phyloP scores from a whole-genome alignment of 2,888 invertebrate genomes.

The Furcula furcula region DNA sequence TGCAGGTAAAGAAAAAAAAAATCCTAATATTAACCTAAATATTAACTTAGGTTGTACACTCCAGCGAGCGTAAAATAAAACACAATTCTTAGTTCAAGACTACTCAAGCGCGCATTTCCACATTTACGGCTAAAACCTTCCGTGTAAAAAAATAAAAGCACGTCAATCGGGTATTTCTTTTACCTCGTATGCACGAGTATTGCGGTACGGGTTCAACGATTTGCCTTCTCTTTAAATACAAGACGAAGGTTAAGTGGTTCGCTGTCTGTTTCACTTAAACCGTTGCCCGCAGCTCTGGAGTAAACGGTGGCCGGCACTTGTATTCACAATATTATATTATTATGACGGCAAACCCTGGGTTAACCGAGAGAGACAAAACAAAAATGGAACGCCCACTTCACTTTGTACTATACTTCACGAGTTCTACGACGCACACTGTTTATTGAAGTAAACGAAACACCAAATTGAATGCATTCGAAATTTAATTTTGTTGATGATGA shows the following conservation, averaged over 20 bases:
- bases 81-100: not conserved
- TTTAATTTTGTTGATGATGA: conserved; percentile 21
- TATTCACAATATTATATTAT: conserved; percentile 57
- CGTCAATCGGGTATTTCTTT: conserved; percentile 30
- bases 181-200: conserved; percentile 24
- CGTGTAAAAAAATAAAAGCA: conserved; percentile 20
- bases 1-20: no score
- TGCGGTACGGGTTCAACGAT: conserved; percentile 52
- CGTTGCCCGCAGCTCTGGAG: conserved; percentile 51
- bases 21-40: no score
- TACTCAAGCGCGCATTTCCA: conserved; percentile 3
- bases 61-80: not conserved
- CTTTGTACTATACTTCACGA: conserved; percentile 40
- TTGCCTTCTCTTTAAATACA: conserved; percentile 64
- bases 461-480: conserved; percentile 28
- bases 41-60: no score
- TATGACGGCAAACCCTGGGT: conserved; percentile 47
- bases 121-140: conserved; percentile 11
- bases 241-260: conserved; percentile 72
- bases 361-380: conserved; percentile 46
- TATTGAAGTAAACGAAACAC: conserved; percentile 29
- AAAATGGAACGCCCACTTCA: conserved; percentile 35
- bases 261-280: conserved; percentile 73
- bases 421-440: conserved; percentile 31
- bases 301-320: conserved; percentile 53